Conservation (phyloP, 1,140 invertebrate genomes). For the Schmidtea mediterranea region DNA sequence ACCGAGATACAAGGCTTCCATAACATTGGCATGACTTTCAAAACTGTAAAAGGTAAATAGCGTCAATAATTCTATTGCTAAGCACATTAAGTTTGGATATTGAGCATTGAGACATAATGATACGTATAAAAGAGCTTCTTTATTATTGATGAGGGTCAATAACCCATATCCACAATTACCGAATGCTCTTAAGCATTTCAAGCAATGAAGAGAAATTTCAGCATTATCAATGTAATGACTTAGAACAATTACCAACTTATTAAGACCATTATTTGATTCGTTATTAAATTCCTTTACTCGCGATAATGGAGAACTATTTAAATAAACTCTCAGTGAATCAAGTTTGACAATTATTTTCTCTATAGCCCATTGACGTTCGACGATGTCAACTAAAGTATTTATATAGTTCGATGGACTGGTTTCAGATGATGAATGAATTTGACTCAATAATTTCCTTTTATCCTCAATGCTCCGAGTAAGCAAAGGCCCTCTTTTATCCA, state of each 20-base stretch:
- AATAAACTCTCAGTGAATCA: constrained; percentile 1
- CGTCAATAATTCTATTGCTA: not conserved
- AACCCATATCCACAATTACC: constrained; percentile 4
- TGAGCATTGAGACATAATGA: not conserved
- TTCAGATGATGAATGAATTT: not conserved
- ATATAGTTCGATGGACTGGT: not conserved
- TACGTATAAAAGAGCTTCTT: not conserved
- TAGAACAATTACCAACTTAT: not conserved
- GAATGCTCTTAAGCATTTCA: constrained; percentile 1
- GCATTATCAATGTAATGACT: constrained; percentile 1
- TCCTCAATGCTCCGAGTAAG: not conserved
- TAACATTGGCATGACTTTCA: not conserved
- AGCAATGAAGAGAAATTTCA: not conserved
- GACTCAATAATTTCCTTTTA: not conserved
- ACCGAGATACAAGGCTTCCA: not conserved
- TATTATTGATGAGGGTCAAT: not conserved
- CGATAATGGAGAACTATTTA: not conserved
- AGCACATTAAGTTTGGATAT: not conserved
- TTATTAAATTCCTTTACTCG: not conserved
- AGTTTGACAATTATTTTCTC: not conserved
- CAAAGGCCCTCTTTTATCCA: not conserved
- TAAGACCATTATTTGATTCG: not conserved
- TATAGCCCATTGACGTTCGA: not conserved
- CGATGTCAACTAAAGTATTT: not conserved
- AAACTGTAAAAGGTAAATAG: not conserved